phyloP scores from a whole-genome alignment of 2,888 invertebrate species.

The Gastracanthus pulcherrimus region DNA sequence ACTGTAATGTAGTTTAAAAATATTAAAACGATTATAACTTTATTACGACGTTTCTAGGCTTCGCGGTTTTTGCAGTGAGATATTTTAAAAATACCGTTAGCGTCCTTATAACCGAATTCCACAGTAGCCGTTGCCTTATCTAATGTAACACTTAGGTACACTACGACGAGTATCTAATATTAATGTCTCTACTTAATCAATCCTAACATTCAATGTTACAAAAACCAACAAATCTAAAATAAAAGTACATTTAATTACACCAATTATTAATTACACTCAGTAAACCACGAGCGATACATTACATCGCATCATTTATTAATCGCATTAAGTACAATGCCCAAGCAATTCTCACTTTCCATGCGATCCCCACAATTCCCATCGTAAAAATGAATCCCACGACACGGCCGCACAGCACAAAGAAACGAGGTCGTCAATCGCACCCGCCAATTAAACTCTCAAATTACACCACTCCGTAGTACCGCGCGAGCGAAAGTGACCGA shows the following conservation, averaged over 20 bases:
- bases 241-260: background rate
- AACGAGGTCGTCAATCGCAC: background rate
- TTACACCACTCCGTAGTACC: background rate
- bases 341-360: too few relatives aligned
- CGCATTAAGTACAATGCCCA: too few relatives aligned
- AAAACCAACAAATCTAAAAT: background rate
- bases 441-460: constrained; percentile 20
- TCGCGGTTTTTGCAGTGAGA: background rate
- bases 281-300: too few relatives aligned
- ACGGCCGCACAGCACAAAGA: background rate
- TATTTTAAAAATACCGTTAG: constrained; percentile 21
- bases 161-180: background rate
- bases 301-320: too few relatives aligned
- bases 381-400: background rate
- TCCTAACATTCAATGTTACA: background rate
- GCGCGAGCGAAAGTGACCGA: background rate
- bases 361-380: background rate
- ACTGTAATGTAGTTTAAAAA: background rate
- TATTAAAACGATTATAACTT: background rate
- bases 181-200: background rate
- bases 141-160: background rate
- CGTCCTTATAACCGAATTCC: constrained; percentile 12
- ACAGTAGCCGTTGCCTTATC: background rate
- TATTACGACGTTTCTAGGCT: background rate
- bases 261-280: too few relatives aligned